Base-by-base conservation (phyloP, 2,113 vertebrate species). In the Sminthopsis crassicaudata region DNA sequence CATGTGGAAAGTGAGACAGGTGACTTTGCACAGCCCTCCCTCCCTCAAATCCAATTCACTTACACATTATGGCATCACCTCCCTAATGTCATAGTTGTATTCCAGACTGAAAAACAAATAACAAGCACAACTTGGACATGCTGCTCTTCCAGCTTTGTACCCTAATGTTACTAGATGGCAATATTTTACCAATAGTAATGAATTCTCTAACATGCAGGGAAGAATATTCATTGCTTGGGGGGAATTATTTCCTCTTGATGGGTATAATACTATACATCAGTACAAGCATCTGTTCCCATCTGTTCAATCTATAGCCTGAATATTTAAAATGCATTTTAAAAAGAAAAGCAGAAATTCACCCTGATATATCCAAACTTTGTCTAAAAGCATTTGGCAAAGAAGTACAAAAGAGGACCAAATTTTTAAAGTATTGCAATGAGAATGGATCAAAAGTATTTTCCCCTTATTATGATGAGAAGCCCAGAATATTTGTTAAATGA, bases 261-360 rank as follows among this genome's bases (percentile, higher is more conserved):
- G 5, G 36, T 52, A 94, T 92, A 91, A 93, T 50, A 53, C 19
- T 48, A 53, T 42, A 3, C 26, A 52, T 25, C 67, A 94, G 27
- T 7, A 11, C 23, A 1, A 57, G 25, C n/a, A 57, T 0, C 46
- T 91, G 42, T 92, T 50, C 23, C n/a, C 7, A 54, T 92, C 55
- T 96, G 90, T 91, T 57, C n/a, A 95, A n/a, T 57, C 54, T 92
- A 14, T 50, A 92, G n/a, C 46, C 84, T 48, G 2, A 46, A 89
- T 84, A 89, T 55, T 90, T 55, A n/a, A 55, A 94, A 91, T 54
- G 42, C 24, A 91, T 52, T 36, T 53, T 42, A 26, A 25, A 91
- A 84, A 84, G 67, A 84, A 84, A 42, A 57, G 19, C 46, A 14
- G 51, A 92, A 55, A 52, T 57, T n/a, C 53, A 92, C 25, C 5